Conservation (phyloP, 2,113 vertebrate species). For the Peromyscus leucopus region DNA sequence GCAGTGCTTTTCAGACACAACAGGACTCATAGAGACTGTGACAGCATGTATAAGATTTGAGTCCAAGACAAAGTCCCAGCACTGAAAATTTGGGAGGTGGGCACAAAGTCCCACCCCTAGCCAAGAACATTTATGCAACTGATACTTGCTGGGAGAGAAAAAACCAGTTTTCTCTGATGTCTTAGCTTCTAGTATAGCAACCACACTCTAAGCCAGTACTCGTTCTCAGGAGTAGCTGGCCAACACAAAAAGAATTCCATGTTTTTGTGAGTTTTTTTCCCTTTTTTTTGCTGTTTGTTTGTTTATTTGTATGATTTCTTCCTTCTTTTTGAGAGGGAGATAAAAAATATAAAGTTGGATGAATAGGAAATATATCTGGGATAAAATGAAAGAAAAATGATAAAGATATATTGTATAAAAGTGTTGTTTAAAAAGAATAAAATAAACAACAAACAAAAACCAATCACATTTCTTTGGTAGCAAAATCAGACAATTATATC, state of each 20-base stretch:
- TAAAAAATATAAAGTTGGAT: neutral
- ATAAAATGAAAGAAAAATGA: neutral
- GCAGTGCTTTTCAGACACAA: neutral
- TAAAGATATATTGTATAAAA: neutral
- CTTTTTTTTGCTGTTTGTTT: neutral
- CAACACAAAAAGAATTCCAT: neutral
- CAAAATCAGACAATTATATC: neutral
- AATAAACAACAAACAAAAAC: neutral
- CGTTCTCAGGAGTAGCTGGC: neutral
- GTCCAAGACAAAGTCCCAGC: neutral
- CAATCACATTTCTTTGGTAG: neutral
- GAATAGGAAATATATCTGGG: neutral
- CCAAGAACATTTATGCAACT: neutral
- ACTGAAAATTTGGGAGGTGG: neutral
- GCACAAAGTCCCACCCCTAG: neutral
- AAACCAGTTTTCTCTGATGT: neutral
- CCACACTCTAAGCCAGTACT: neutral
- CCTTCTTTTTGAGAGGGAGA: neutral
- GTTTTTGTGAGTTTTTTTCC: neutral
- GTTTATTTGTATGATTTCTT: neutral
- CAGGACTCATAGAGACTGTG: neutral
- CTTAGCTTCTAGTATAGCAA: neutral
- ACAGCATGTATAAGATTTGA: neutral
- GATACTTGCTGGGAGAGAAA: neutral
- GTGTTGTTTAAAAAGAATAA: neutral